Percentiles rank a stretch among this genome's conserved stretches.
Conservation (phyloP, 2,113 vertebrate species). For the Garra rufa region DNA sequence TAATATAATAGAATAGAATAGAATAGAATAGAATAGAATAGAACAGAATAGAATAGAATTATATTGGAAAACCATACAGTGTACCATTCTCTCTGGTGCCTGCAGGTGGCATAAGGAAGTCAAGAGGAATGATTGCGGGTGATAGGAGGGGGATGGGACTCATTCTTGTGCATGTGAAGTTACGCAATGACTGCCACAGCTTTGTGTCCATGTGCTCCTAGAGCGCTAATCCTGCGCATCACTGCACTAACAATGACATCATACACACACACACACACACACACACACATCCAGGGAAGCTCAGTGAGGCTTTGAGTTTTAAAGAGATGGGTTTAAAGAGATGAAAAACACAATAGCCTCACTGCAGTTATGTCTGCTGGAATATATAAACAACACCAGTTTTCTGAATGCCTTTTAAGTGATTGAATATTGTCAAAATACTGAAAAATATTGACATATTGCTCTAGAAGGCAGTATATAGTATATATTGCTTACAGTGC, state of each 20-base stretch:
- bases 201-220: slow-evolving; percentile 3
- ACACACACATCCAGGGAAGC: neutral
- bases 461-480: neutral
- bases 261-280: neutral
- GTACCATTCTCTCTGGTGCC: slow-evolving; percentile 45
- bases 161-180: slow-evolving; percentile 80
- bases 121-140: slow-evolving; percentile 18
- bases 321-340: neutral
- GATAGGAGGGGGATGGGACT: slow-evolving; percentile 58
- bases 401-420: neutral
- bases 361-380: neutral
- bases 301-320: neutral
- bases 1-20: neutral
- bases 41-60: neutral
- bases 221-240: slow-evolving; percentile 44
- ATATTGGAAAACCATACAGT: neutral
- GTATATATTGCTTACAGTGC: neutral
- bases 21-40: neutral
- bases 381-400: neutral
- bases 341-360: neutral
- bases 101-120: slow-evolving; percentile 68
- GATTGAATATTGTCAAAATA: neutral
- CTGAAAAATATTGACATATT: neutral
- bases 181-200: slow-evolving; percentile 72
- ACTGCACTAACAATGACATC: slow-evolving; percentile 36